These are phyloP conservation scores for Synanthedon myopaeformis DNA, from an alignment of 2,888 invertebrate genomes.

Conservation along the genomic window DNA sequence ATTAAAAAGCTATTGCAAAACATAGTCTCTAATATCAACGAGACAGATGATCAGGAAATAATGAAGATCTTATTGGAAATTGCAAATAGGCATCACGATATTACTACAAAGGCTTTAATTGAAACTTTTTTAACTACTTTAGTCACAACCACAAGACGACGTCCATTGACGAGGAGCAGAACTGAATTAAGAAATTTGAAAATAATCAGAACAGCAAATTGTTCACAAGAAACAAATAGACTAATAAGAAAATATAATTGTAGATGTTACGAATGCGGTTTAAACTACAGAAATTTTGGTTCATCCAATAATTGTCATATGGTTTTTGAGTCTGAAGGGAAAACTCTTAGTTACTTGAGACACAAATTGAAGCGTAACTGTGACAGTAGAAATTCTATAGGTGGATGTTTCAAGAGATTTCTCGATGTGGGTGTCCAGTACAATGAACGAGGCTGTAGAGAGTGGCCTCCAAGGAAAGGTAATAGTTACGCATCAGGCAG, in stretches of 20 bases:
- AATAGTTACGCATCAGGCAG: conserved; percentile 17
- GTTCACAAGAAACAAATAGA: background rate
- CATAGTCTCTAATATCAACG: no score
- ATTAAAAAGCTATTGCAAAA: no score
- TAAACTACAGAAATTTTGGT: conserved; percentile 10
- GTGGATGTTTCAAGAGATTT: conserved; percentile 25
- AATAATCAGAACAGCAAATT: no score
- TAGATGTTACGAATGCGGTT: conserved; percentile 24
- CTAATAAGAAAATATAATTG: background rate
- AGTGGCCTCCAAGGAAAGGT: conserved; percentile 17
- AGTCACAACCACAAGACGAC: no score
- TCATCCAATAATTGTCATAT: conserved; percentile 14
- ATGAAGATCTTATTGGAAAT: no score
- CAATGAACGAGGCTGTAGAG: conserved; percentile 31
- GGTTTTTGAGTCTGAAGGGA: conserved; percentile 8
- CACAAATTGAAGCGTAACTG: conserved; percentile 8
- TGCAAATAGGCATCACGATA: no score
- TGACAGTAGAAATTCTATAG: conserved; percentile 1
- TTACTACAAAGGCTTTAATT: no score
- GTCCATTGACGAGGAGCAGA: no score
- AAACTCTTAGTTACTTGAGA: background rate
- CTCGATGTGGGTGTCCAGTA: conserved; percentile 23
- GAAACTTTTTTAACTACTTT: no score
- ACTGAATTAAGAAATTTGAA: no score
- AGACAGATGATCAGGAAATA: no score